phyloP scores from a whole-genome alignment of 2,113 vertebrate species.

The Microcebus jonahi region DNA sequence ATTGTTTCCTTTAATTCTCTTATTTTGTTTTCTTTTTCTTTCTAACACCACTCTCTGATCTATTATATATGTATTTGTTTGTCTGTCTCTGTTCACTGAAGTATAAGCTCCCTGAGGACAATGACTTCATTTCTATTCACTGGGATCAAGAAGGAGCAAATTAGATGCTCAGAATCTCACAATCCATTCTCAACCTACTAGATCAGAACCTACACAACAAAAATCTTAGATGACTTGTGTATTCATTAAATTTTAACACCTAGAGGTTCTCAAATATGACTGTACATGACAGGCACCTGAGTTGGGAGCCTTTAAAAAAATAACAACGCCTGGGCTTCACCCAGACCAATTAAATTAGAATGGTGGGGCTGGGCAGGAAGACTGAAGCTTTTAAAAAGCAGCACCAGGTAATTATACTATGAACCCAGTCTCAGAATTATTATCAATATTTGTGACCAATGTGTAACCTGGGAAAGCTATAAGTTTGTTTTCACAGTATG shows the following conservation, averaged over 20 bases:
- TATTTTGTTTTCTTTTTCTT: background rate
- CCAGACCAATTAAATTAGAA: background rate
- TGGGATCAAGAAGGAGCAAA: background rate
- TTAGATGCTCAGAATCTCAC: background rate
- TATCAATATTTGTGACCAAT: background rate
- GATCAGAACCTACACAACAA: background rate
- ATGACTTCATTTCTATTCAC: background rate
- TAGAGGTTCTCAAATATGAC: background rate
- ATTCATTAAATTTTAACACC: background rate
- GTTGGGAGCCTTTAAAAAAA: background rate
- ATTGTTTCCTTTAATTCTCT: background rate
- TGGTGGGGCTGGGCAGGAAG: accelerated
- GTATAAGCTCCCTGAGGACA: background rate
- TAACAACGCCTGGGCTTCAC: background rate
- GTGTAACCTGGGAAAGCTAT: background rate
- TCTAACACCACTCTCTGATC: background rate
- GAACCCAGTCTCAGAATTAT: background rate
- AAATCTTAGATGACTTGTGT: background rate
- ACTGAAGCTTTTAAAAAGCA: background rate
- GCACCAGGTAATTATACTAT: background rate
- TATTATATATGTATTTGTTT: background rate
- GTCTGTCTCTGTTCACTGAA: background rate
- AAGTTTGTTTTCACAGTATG: background rate
- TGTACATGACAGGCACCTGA: background rate
- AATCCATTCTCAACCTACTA: background rate